A percentile compares a stretch with the other conserved stretches of the same genome.
These are phyloP conservation scores for Batillaria attramentaria DNA, from an alignment of 1,140 invertebrate genomes.

Conservation along the genomic window DNA sequence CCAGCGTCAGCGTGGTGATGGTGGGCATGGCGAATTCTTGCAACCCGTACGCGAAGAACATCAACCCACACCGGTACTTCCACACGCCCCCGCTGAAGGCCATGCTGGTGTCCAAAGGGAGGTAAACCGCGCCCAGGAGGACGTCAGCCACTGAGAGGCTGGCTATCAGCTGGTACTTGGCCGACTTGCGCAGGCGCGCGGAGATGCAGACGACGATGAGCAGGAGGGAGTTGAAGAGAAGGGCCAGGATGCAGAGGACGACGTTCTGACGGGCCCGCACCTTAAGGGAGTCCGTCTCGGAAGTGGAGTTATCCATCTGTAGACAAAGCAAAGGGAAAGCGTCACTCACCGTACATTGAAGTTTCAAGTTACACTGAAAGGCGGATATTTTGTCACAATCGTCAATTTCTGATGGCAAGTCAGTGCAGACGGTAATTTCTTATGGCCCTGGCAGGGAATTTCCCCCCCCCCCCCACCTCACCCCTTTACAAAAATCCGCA, in stretches of 20 bases:
- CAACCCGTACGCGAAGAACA: constrained; percentile 25
- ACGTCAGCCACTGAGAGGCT: constrained; percentile 25
- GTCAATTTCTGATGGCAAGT: not conserved
- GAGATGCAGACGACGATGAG: constrained; percentile 23
- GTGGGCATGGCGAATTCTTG: constrained; percentile 32
- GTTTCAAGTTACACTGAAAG: not conserved
- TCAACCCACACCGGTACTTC: not conserved
- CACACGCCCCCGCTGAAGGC: constrained; percentile 11
- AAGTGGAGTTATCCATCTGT: not conserved
- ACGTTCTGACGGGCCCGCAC: constrained; percentile 26
- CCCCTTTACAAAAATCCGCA: not conserved
- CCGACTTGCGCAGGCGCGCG: constrained; percentile 20
- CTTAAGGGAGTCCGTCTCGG: not conserved
- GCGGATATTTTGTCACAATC: not conserved
- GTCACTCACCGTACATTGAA: not conserved
- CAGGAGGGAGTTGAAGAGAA: constrained; percentile 24
- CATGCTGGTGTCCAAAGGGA: constrained; percentile 29
- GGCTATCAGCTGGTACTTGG: constrained; percentile 32
- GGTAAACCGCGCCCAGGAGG: not conserved
- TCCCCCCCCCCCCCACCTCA: not conserved
- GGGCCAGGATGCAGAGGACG: constrained; percentile 20
- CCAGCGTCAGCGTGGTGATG: constrained; percentile 10
- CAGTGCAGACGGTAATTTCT: not conserved
- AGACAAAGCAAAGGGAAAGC: not conserved
- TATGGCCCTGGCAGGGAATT: not conserved